phyloP scores from a whole-genome alignment of 1,140 invertebrate species.

The Plodia interpunctella region DNA sequence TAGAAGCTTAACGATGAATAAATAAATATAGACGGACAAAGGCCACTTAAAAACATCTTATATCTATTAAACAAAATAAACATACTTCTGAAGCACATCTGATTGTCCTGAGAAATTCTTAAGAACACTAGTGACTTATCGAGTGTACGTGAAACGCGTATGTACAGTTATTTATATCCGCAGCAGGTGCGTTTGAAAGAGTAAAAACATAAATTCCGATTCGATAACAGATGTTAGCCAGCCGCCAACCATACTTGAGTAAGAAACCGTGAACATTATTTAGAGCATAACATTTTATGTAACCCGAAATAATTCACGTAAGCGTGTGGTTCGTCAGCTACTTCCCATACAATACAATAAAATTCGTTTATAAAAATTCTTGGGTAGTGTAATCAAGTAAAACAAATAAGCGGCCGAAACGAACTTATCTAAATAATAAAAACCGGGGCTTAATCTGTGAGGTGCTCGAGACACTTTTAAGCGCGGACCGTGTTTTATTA shows the following conservation, averaged over 20 bases:
- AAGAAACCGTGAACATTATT: slow-evolving; percentile 45
- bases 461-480: slow-evolving; percentile 42
- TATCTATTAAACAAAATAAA: slow-evolving; percentile 49
- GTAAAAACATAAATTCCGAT: slow-evolving; percentile 65
- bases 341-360: slow-evolving; percentile 22
- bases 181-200: slow-evolving; percentile 66
- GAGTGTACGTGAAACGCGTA: slow-evolving; percentile 13
- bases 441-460: slow-evolving; percentile 44
- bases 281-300: slow-evolving; percentile 44
- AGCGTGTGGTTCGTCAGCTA: neutral
- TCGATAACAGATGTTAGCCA: slow-evolving; percentile 68
- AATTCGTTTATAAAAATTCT: slow-evolving; percentile 12
- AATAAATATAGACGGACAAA: slow-evolving; percentile 36
- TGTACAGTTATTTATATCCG: slow-evolving; percentile 46
- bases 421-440: slow-evolving; percentile 55
- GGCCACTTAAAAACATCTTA: slow-evolving; percentile 40
- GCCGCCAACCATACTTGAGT: slow-evolving; percentile 48
- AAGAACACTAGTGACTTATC: neutral
- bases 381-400: slow-evolving; percentile 27
- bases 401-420: slow-evolving; percentile 45
- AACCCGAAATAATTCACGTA: slow-evolving; percentile 40
- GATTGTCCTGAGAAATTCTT: slow-evolving; percentile 20
- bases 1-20: slow-evolving; percentile 31
- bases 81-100: slow-evolving; percentile 21
- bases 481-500: slow-evolving; percentile 50